Conservation (phyloP, 1,140 invertebrate species). For the Penaeus japonicus region DNA sequence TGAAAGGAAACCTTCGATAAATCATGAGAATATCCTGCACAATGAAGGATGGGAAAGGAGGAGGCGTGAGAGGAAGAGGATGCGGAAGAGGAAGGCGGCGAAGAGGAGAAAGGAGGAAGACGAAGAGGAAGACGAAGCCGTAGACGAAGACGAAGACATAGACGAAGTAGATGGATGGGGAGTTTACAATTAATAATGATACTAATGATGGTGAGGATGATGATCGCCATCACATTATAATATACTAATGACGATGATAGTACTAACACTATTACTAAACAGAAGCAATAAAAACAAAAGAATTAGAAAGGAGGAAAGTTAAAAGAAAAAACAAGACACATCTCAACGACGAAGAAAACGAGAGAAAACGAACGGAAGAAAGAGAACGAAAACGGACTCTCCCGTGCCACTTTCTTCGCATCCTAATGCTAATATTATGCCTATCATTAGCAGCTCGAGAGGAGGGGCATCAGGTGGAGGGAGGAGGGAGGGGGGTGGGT, state of each 20-base stretch:
- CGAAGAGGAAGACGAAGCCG: not conserved
- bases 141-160: not conserved
- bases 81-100: not conserved
- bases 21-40: too few relatives aligned
- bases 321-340: too few relatives aligned
- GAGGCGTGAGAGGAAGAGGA: not conserved
- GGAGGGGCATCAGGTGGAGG: not conserved
- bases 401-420: not conserved
- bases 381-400: not conserved
- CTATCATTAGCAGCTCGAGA: not conserved
- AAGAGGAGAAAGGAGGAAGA: not conserved
- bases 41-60: too few relatives aligned
- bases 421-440: not conserved
- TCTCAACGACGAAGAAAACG: not conserved
- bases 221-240: too few relatives aligned
- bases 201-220: too few relatives aligned
- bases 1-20: too few relatives aligned
- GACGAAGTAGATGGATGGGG: too few relatives aligned
- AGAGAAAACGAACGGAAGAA: not conserved
- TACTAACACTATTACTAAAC: too few relatives aligned
- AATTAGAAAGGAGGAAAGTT: too few relatives aligned
- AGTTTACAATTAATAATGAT: not conserved
- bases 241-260: too few relatives aligned
- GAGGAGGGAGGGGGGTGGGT: not conserved
- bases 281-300: too few relatives aligned